Base-by-base conservation (phyloP, 2,113 vertebrate genomes). In the Bostrychus sinensis region DNA sequence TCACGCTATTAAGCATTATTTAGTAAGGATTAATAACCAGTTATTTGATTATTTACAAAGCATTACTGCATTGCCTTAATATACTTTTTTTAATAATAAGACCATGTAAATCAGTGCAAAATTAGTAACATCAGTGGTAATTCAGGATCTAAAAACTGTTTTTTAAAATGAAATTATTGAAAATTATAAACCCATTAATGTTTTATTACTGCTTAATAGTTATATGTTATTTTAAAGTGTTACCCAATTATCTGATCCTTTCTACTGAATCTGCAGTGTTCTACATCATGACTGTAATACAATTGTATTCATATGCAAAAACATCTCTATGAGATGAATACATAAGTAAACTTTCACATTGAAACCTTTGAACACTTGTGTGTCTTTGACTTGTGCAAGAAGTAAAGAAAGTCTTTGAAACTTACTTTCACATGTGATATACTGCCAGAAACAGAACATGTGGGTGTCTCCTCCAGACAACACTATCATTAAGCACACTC, bases 271-370 rank as follows among this genome's bases (percentile, higher is more conserved):
- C 45, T 72, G 26, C 38, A 23, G 38, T 62, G 45, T n/a, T 82
- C 69, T 83, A 70, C 30, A 79, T 64, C 16, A 56, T 60, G 66
- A 65, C 70, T 78, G 87, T 80, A 88, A 90, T 91, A 91, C 80
- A 71, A 46, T 89, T 91, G 89, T 90, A 92, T 91, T 91, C 72
- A 70, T 66, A 71, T 64, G 3, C 62, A 34, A 62, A 57, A 56
- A 76, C 39, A 89, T 93, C 89, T 92, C 91, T 88, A 79, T 89
- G 90, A 93, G 88, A 92, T 88, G 66, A 34, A 48, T 63, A 54
- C 56, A 43, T 68, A 22, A 90, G 91, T 92, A 91, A 89, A 89
- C 56, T 82, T 92, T 92, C 90, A 92, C 57, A 84, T 91, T 92
- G 89, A 90, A 93, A 89, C 37, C 53, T 48, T 82, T 75, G 55